Percentiles rank a stretch among this genome's conserved stretches.
Conservation (phyloP, 2,888 invertebrate genomes). For the Brachyptera putata region DNA sequence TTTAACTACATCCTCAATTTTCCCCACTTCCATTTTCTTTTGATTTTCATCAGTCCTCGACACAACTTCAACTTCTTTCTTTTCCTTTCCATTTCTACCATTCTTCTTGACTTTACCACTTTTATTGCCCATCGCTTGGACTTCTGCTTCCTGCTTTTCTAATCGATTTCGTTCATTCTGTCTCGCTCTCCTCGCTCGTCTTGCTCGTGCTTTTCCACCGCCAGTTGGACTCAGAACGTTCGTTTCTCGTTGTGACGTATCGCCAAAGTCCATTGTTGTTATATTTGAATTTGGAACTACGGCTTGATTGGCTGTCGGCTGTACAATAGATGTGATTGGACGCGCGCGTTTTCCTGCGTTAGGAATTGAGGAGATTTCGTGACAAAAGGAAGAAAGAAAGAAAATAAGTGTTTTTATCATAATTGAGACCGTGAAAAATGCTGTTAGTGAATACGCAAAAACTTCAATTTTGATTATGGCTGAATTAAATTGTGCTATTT, state of each 20-base stretch:
- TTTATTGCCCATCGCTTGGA: neutral
- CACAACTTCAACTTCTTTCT: neutral
- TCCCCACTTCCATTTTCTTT: neutral
- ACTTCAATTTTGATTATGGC: too few relatives aligned
- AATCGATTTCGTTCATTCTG: neutral
- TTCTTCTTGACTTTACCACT: neutral
- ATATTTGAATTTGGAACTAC: neutral
- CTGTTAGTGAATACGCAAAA: too few relatives aligned
- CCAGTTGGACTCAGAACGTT: conserved; percentile 1
- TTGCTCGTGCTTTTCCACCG: neutral
- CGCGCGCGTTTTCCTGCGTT: neutral
- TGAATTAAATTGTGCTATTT: too few relatives aligned
- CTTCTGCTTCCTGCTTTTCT: neutral
- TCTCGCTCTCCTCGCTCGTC: conserved; percentile 2
- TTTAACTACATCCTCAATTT: too few relatives aligned
- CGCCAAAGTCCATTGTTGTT: too few relatives aligned
- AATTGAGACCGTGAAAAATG: neutral
- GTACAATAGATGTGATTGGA: too few relatives aligned
- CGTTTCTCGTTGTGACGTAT: too few relatives aligned
- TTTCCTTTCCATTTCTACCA: neutral
- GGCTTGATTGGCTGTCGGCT: too few relatives aligned
- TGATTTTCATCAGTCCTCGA: neutral
- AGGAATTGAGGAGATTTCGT: too few relatives aligned
- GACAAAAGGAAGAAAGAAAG: neutral
- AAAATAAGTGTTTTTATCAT: neutral